Base-by-base conservation (phyloP, 1,140 invertebrate species). In the Drosophila micromelanica region DNA sequence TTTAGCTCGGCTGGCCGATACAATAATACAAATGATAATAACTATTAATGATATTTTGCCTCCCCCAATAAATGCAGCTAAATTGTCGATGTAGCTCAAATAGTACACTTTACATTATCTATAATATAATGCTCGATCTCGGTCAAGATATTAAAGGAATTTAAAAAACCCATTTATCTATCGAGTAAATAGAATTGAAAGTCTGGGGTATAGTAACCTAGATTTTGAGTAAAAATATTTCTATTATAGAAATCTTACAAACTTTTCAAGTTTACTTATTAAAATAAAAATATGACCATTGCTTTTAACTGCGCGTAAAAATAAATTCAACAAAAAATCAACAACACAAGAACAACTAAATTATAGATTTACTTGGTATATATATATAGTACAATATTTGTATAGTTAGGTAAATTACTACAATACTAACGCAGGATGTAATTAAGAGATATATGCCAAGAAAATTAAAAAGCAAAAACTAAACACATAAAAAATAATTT, bases 381-480 rank as follows among this genome's bases (percentile, higher is more conserved):
- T 65, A 59, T 32, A 35, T 17, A 42, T 64, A 45, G 35, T 63
- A 51, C 6, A 52, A 7, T 51, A 55, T 38, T 6, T 59, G 2
- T 43, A 59, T 59, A 12, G 40, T 17, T 11, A 49, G 51, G 11
- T 43, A 45, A 32, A 45, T 45, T 4, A n/a, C 64, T 69, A 69
- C 62, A 20, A 8, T 27, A 38, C 15, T 55, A 55, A 55, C 63
- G 17, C 43, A 48, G 30, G 3, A 59, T 46, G 3, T 37, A 65
- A 35, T 65, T 55, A 43, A 30, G 5, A 30, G 17, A 54, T 35
- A 61, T 68, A 64, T 61, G 76, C 64, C 64, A 81, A 73, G 57
- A 51, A 67, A 70, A 62, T 60, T 43, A 82, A 54, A 72, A 82
- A 82, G 80, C 80, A 56, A 56, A 37, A 84, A 84, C 48, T 57